phyloP scores from a whole-genome alignment of 2,888 invertebrate species.

The Stictocephala bisonia region DNA sequence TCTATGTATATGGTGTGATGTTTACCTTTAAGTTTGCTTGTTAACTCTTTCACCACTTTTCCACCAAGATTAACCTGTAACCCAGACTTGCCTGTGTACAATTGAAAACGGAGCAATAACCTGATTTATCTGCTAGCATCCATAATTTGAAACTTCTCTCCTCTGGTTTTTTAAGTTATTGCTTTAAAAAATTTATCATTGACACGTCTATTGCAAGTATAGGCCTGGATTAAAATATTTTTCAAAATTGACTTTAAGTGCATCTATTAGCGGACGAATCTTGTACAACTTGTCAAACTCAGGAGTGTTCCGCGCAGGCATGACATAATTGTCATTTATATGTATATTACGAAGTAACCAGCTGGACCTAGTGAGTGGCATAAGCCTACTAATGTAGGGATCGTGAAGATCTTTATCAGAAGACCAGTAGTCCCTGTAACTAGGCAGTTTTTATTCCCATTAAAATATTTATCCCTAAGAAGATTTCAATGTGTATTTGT shows the following conservation, averaged over 20 bases:
- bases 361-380: conserved; percentile 35
- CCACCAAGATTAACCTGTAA: not conserved
- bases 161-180: conserved; percentile 40
- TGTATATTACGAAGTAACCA: conserved; percentile 37
- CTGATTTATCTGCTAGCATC: conserved; percentile 6
- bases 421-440: conserved; percentile 34
- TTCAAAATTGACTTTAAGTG: conserved; percentile 12
- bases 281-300: conserved; percentile 42
- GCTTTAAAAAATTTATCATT: conserved; percentile 52
- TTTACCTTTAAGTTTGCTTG: conserved; percentile 34
- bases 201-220: conserved; percentile 34
- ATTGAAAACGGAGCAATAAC: conserved; percentile 3
- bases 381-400: conserved; percentile 15
- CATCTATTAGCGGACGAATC: conserved; percentile 25
- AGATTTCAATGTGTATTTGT: no score
- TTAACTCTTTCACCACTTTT: conserved; percentile 10
- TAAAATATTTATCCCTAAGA: not conserved
- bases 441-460: conserved; percentile 29
- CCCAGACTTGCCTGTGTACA: conserved; percentile 28
- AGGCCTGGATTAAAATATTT: conserved; percentile 29
- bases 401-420: not conserved
- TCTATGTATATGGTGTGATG: conserved; percentile 57
- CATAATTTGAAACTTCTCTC: not conserved
- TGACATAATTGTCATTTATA: conserved; percentile 39
- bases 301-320: conserved; percentile 37